Evolutionary conservation across 2,797 vertebrate species (phyloP).

Genomic region (Pseudopleuronectes americanus): DNA sequence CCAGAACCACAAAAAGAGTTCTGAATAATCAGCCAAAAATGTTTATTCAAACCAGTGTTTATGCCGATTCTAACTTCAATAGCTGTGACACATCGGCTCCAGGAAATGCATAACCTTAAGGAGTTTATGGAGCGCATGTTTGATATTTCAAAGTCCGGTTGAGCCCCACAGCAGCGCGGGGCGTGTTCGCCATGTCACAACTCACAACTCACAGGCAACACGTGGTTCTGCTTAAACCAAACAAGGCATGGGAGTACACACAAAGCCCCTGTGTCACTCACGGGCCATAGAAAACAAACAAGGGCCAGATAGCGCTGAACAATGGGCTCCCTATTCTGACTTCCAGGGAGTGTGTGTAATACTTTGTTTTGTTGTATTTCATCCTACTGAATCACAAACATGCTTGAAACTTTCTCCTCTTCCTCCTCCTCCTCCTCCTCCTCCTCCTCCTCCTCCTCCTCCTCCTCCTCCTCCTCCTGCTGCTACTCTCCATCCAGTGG

Average conservation of each 20-base stretch:
- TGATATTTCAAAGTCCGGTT: conserved; percentile 69
- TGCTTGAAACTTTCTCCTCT: conserved; percentile 1
- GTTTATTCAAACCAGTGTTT: conserved; percentile 46
- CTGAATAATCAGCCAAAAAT: conserved; percentile 58
- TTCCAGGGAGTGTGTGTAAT: conserved; percentile 70
- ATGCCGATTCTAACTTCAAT: conserved; percentile 50
- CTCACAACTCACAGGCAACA: conserved; percentile 77
- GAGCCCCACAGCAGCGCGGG: conserved; percentile 63
- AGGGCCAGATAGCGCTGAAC: conserved; percentile 77
- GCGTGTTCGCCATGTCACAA: conserved; percentile 74
- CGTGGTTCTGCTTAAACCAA: conserved; percentile 80
- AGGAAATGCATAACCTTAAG: conserved; percentile 49
- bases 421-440: neutral
- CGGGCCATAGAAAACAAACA: conserved; percentile 77
- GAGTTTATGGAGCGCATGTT: conserved; percentile 59
- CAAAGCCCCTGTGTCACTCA: conserved; percentile 72
- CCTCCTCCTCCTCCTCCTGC: conserved; percentile 5
- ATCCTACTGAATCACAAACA: conserved; percentile 74
- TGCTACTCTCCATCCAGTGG: conserved; percentile 17
- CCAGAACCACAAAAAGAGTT: conserved; percentile 55
- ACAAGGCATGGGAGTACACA: conserved; percentile 77
- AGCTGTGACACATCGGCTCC: conserved; percentile 49
- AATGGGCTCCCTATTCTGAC: conserved; percentile 77
- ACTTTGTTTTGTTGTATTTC: conserved; percentile 68
- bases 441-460: neutral